Conservation (phyloP, 1,140 invertebrate genomes). For the Drosophila kohkoa region DNA sequence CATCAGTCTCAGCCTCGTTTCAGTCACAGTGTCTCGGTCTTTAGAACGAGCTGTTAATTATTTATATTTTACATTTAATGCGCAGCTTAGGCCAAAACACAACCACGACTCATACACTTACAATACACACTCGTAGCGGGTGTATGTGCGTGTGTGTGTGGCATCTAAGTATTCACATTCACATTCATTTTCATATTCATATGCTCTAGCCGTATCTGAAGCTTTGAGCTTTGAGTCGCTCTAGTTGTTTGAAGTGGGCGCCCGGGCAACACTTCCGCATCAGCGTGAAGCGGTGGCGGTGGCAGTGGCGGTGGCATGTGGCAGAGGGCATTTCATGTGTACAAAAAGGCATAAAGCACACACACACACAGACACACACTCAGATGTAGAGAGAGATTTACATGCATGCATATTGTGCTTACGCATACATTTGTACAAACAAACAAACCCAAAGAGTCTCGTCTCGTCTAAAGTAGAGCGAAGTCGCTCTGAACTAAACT, state of each 20-base stretch:
- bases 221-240: constrained; percentile 66
- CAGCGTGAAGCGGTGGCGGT: constrained; percentile 12
- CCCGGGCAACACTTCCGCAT: constrained; percentile 74
- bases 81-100: constrained; percentile 64
- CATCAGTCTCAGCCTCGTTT: background rate
- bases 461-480: constrained; percentile 62
- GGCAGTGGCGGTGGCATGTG: too few species aligned
- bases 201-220: constrained; percentile 53
- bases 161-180: constrained; percentile 30
- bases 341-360: constrained; percentile 65
- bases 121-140: background rate
- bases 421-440: constrained; percentile 73
- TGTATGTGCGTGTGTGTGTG: background rate
- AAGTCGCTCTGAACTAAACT: constrained; percentile 62
- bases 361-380: constrained; percentile 10
- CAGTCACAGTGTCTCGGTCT: constrained; percentile 27
- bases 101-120: background rate
- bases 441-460: constrained; percentile 69
- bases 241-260: constrained; percentile 72
- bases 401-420: constrained; percentile 62
- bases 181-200: constrained; percentile 48
- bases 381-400: constrained; percentile 28
- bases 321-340: constrained; percentile 21
- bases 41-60: constrained; percentile 67
- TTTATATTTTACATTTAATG: constrained; percentile 82